Base-by-base conservation (phyloP, 2,113 vertebrate species). In the Ptychochromis oligacanthus region DNA sequence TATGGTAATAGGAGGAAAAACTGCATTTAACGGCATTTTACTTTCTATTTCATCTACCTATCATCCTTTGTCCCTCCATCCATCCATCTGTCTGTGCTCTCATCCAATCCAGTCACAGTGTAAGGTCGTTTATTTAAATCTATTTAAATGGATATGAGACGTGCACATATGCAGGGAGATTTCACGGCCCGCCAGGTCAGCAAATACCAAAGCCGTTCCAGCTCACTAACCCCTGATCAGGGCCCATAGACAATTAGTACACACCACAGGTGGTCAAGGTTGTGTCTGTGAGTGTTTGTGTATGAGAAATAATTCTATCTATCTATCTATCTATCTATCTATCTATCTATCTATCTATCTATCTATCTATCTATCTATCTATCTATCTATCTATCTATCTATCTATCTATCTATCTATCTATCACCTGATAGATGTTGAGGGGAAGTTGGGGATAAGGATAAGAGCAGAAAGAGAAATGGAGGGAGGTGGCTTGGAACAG, bases 91-190 rank as follows among this genome's bases (percentile, higher is more conserved):
- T 58, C 61, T 7, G 22, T 11, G 72, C 84, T 61, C 31, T 5
- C 13, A 56, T 72, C 83, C 87, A 83, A 88, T 81, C 86, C 26
- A 46, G 76, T 65, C 83, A 2, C 86, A 76, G 80, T 36, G 78
- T 84, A 57, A 89, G 88, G 83, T 78, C 75, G 5, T 91, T 92
- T 80, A 90, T 93, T 92, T 88, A 87, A 88, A 93, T 87, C 84
- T 83, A 92, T 93, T 88, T 93, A 92, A 92, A 94, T 92, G 84
- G 88, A 91, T 93, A 93, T 92, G 87, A 91, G 91, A 77, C 28
- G 17, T 43, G 72, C 82, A 82, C 84, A 83, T 79, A 83, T 81
- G 81, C 70, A 58, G 72, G 46, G 57, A 84, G 78, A 91, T 93
- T 91, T 90, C 86, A 90, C 70, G 49, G 86, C 62, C 87, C 40